Base-by-base conservation (phyloP, 1,140 invertebrate species). In the Harlomillsia oculata region DNA sequence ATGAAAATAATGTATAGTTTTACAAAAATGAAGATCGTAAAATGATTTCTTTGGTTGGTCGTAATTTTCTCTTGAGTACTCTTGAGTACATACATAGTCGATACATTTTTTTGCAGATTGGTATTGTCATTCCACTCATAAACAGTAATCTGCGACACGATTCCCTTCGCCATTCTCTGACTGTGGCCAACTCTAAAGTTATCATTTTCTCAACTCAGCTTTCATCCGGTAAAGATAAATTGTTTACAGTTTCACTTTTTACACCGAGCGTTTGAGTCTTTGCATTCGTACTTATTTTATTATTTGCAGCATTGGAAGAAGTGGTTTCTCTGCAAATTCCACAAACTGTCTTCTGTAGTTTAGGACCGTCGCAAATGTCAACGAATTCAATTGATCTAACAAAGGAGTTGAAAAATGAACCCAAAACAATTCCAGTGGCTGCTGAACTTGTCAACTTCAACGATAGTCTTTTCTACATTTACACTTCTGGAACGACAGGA, bases 71-170 rank as follows among this genome's bases (percentile, higher is more conserved):
- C n/a, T n/a, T n/a, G n/a, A n/a, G n/a, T n/a, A n/a, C n/a, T n/a
- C n/a, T n/a, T n/a, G n/a, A n/a, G n/a, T n/a, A n/a, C n/a, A n/a
- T n/a, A n/a, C n/a, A n/a, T n/a, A n/a, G n/a, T n/a, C n/a, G 30
- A 11, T 29, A 1, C 18, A 3, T 32, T 49, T 6, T 18, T 23
- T 36, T 16, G 16, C 9, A 91, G 72, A 78, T 89, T 41, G 89
- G 90, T 30, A 80, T 88, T 1, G 78, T 87, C 1, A 80, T 83
- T 2, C 89, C 93, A 0, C 75, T 97, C 2, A 81, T 97, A 6
- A 97, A 97, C 67, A 86, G 81, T 1, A 92, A 95, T 69, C 73
- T 95, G 21, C 76, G 81, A 8, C 76, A 78, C 0, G 76, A 85
- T 2, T 77, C 87, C 5, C 72, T 97, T n/a, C 69, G 80, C 1